phyloP scores from a whole-genome alignment of 2,113 vertebrate genomes.

The Sula dactylatra region DNA sequence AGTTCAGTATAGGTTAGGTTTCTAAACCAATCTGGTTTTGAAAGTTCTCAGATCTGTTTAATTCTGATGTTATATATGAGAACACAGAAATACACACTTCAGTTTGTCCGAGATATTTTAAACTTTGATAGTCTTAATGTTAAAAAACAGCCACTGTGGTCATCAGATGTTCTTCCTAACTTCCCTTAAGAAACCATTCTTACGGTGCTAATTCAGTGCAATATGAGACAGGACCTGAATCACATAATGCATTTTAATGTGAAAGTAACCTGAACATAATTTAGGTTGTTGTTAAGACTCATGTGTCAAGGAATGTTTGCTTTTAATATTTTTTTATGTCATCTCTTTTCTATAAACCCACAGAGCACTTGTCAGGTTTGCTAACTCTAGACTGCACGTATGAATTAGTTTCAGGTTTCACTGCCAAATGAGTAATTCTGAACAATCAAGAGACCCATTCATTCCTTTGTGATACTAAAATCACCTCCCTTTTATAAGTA shows the following conservation, averaged over 20 bases:
- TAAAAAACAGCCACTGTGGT: not conserved
- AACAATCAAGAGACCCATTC: slow-evolving; percentile 18
- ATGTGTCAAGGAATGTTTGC: not conserved
- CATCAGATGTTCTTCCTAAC: not conserved
- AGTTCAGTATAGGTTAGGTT: not conserved
- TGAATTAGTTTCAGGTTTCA: slow-evolving; percentile 29
- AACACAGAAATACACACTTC: not conserved
- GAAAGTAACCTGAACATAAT: not conserved
- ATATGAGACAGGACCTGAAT: not conserved
- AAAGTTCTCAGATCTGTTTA: not conserved
- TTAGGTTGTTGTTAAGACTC: not conserved
- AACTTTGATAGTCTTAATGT: not conserved
- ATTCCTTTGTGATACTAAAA: slow-evolving; percentile 16
- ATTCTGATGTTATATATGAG: not conserved
- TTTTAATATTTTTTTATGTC: slow-evolving; percentile 6
- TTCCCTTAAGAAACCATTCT: not conserved
- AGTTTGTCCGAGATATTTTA: not conserved
- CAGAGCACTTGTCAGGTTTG: slow-evolving; percentile 16
- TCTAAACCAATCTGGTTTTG: not conserved
- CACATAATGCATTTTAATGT: not conserved
- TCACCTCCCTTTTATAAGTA: not conserved
- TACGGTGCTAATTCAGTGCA: not conserved
- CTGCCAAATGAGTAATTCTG: not conserved
- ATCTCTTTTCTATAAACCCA: not conserved
- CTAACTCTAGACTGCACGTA: not conserved